Base-by-base conservation (phyloP, 1,140 invertebrate genomes). In the Drosophila kanapiae region DNA sequence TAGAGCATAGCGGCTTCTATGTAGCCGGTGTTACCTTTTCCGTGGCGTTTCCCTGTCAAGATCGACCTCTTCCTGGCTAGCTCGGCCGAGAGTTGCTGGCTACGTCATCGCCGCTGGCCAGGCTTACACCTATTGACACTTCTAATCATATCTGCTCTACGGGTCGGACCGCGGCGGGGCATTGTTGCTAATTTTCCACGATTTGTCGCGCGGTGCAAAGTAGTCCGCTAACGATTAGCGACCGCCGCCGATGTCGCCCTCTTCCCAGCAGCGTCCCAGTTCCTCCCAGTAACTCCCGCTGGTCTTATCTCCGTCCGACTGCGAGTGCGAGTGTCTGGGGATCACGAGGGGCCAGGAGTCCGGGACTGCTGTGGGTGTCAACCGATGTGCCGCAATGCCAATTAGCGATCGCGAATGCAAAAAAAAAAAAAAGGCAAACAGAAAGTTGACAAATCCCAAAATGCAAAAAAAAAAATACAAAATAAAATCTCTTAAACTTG, bases 91-190 rank as follows among this genome's bases (percentile, higher is more conserved):
- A 59, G 38, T 51, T 53, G 35, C 49, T 27, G 49, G 42, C 67
- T 48, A 61, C 75, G 74, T 78, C 75, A 75, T 71, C 74, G 49
- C 54, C 70, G 47, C 57, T 18, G 61, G 49, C 49, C 49, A 35
- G 70, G 40, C 58, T 82, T 54, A 74, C 80, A 84, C 59, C 65
- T 88, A 90, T 88, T 88, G 85, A 84, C 80, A 90, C 59, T 80
- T 84, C 77, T 88, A 87, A 87, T 87, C 84, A 87, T 87, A 87
- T 87, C 85, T 65, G 58, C 62, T 23, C 53, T 37, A 0, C 13
- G 18, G 58, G 60, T 54, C 72, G 68, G 72, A 75, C 69, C 53
- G 49, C 10, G 57, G 43, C 49, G 49, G 29, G 53, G 53, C 63
- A 60, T 61, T 71, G 57, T 31, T 40, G 58, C 47, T 76, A 81